Evolutionary conservation across 53 echinoderm and acorn worm genomes (phyloP), one percentile per base, ranked within the genome.

Genomic region (Crossaster papposus): DNA sequence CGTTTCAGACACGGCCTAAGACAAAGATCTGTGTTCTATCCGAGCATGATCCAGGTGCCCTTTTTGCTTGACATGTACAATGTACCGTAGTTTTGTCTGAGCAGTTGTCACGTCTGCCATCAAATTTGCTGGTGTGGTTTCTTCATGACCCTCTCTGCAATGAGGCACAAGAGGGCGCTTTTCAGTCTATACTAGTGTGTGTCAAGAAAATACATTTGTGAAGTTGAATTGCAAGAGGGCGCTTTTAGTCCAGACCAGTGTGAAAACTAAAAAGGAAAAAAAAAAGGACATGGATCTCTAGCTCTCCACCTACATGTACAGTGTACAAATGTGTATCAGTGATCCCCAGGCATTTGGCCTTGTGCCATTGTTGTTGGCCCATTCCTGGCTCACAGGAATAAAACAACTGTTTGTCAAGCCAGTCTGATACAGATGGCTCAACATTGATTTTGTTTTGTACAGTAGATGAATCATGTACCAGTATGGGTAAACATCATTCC

Each of bases 281-380:
- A 29, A n/a, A n/a, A n/a, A n/a, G n/a, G n/a, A n/a, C n/a, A n/a
- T n/a, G n/a, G n/a, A n/a, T n/a, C n/a, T n/a, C n/a, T n/a, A n/a
- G n/a, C 29, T 70, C 29, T 29, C 79, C 50, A 14, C 44, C 44
- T 52, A 79, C 79, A 30, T 79, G 44, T 44, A 44, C 44, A 44
- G 53, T 79, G 44, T 44, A 44, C 44, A 44, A 58, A 20, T 20
- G 20, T 68, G n/a, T 68, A 17, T 78, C n/a, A 50, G 78, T 20
- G 22, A 17, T 74, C 78, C 78, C 78, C 38, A 26, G 78, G 78
- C 78, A 78, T 72, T 31, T 84, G 84, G 84, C 84, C 84, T 84
- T 84, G 84, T 84, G 84, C 73, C 72, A 84, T 84, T 84, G 84
- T 72, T 82, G 44, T 83, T 14, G 53, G 37, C 52, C 35, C 63